Base-by-base conservation (phyloP, 2,113 vertebrate species). In the Smithornis capensis region DNA sequence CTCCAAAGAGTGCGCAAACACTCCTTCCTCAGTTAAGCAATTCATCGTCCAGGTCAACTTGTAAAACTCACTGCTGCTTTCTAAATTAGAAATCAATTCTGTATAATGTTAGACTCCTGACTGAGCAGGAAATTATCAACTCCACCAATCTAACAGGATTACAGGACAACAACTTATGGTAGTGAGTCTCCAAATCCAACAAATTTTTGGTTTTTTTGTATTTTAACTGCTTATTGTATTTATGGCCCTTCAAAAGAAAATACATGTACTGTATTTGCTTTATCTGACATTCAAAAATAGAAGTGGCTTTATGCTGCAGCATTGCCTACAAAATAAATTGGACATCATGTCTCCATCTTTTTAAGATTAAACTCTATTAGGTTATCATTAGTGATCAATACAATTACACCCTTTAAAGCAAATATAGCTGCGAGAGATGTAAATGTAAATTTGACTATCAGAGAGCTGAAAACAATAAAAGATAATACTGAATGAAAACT, bases 81-180 rank as follows among this genome's bases (percentile, higher is more conserved):
- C 65, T 56, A 87, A 94, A 89, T 79, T 92, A 92, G 95, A 92
- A 95, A 94, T 88, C 47, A 94, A 59, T 94, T 88, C 42, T 70
- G 22, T 31, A 50, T 38, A 80, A 89, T 9, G 21, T 79, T 80
- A 60, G 37, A 44, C 56, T 75, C 68, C 64, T 68, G 45, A 59
- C 53, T 80, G 55, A 82, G 90, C 28, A 85, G 74, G 55, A 65
- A 63, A 73, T 24, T 2, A 91, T 73, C 35, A 92, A 85, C 38
- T 69, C 45, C 8, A 70, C 23, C 19, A 24, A 16, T 62, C n/a
- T 85, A 93, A 86, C 16, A 63, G 5, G 35, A 70, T 77, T 63
- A 82, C 10, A 9, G 14, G 31, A 67, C 33, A 70, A 76, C 4
- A 3, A 83, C 56, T 85, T 73, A 71, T 12, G 7, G 40, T 40